Evolutionary conservation across 2,888 invertebrate genomes (phyloP).

Genomic region (Limenitis camilla): DNA sequence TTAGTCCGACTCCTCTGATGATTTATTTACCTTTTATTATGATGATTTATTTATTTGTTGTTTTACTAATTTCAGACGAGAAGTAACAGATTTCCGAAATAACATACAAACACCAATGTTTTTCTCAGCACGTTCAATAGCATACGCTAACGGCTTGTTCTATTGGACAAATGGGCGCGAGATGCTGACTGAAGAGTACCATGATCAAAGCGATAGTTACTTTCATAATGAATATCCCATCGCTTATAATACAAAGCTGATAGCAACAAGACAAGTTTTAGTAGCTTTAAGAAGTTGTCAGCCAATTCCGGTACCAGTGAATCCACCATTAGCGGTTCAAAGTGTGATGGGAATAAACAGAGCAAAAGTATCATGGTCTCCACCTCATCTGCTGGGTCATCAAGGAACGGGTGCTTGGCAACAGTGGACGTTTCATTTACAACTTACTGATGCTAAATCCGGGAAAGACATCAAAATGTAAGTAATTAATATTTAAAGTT

Average conservation of each 20-base stretch:
- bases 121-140: constrained; percentile 82
- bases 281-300: constrained; percentile 81
- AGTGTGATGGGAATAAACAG: constrained; percentile 84
- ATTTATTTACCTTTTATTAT: not conserved
- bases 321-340: constrained; percentile 85
- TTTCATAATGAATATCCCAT: constrained; percentile 84
- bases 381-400: constrained; percentile 83
- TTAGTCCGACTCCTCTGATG: not conserved
- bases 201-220: constrained; percentile 78
- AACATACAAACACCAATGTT: constrained; percentile 86
- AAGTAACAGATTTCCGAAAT: constrained; percentile 80
- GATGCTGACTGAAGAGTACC: constrained; percentile 86
- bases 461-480: constrained; percentile 52
- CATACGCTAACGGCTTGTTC: constrained; percentile 83
- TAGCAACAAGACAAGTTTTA: constrained; percentile 56
- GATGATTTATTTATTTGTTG: not conserved
- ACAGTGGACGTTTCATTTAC: constrained; percentile 86
- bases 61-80: constrained; percentile 65
- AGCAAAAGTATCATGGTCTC: constrained; percentile 87
- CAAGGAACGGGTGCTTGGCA: constrained; percentile 81
- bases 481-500: constrained; percentile 31
- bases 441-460: constrained; percentile 71
- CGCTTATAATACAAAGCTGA: constrained; percentile 51
- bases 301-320: constrained; percentile 85
- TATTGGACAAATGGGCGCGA: constrained; percentile 90